Base-by-base conservation (phyloP, 1,140 invertebrate species). In the Gryllus bimaculatus region DNA sequence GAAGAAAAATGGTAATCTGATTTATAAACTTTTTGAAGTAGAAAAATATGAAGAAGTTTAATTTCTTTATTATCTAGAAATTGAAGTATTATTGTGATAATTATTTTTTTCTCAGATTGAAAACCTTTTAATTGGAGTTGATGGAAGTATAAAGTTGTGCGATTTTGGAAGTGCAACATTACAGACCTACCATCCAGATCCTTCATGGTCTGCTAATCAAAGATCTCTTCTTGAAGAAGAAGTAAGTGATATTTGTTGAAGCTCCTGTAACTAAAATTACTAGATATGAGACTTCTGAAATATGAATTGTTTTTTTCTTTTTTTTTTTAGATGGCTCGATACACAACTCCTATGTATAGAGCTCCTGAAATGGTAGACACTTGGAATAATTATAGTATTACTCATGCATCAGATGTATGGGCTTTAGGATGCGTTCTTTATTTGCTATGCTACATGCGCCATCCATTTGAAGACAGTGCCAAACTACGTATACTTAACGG, bases 131-230 rank as follows among this genome's bases (percentile, higher is more conserved):
- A 89, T 98, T 48, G 92, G 93, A 81, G 85, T 86, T 80, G 90
- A 94, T 83, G 95, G 96, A 81, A 89, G 90, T 81, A 91, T 99
- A 66, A 99, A 99, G 87, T 86, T 99, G 76, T 99, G 98, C 88
- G 98, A 99, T 88, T 99, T 99, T 91, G 98, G 98, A 2, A 99
- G 97, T 83, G 93, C 96, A 2, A 98, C 96, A 47, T 93, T 91
- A 21, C 92, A 96, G 84, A 88, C 93, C 49, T 94, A 93, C 85
- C 84, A 90, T 77, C 96, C 97, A 26, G 94, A 98, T 85, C 88
- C 92, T 39, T 91, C 92, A 66, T 99, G 98, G 98, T 94, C 92
- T 83, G 94, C 95, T 76, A 93, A 95, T 83, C 94, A 98, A 87
- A 90, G 98, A 82, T 93, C 93, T 81, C 90, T 94, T 83, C 88